Conservation (phyloP, 2,888 invertebrate genomes). For the Leptopilina drosophilae region DNA sequence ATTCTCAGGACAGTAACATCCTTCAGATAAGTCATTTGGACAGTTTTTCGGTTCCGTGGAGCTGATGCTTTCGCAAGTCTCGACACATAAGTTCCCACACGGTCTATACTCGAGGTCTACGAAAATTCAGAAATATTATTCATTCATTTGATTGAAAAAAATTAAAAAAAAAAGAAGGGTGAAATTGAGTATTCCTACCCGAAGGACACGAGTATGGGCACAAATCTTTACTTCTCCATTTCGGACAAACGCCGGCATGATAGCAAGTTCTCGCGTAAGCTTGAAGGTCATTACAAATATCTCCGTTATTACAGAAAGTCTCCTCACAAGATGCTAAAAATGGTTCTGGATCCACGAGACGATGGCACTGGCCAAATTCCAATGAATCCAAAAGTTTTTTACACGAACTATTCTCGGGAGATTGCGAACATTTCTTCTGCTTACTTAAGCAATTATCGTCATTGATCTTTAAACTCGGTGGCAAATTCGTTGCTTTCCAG, state of each 20-base stretch:
- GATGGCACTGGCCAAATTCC: slow-evolving; percentile 84
- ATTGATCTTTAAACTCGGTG: slow-evolving; percentile 57
- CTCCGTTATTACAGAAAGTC: slow-evolving; percentile 81
- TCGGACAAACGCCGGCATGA: slow-evolving; percentile 84
- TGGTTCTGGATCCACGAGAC: slow-evolving; percentile 83
- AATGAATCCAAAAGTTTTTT: slow-evolving; percentile 80
- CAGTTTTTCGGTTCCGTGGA: slow-evolving; percentile 76
- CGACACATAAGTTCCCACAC: slow-evolving; percentile 81
- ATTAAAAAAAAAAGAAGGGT: no score
- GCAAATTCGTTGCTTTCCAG: slow-evolving; percentile 76
- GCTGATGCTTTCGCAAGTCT: slow-evolving; percentile 83
- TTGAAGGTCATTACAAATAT: slow-evolving; percentile 83
- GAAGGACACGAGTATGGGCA: slow-evolving; percentile 84
- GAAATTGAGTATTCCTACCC: slow-evolving; percentile 64
- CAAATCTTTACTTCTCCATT: slow-evolving; percentile 82
- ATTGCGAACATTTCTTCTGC: slow-evolving; percentile 69
- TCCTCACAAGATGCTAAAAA: slow-evolving; percentile 85
- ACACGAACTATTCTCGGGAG: slow-evolving; percentile 80
- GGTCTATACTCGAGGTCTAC: slow-evolving; percentile 78
- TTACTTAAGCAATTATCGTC: slow-evolving; percentile 73
- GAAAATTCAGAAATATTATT: neutral
- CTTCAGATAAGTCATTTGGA: slow-evolving; percentile 80
- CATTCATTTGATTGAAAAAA: no score
- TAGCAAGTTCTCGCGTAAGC: slow-evolving; percentile 87
- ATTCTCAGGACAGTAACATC: slow-evolving; percentile 90